Evolutionary conservation across 2,113 vertebrate species (phyloP), one percentile per base, ranked within the genome.

Genomic region (Mesembrinibis cayennensis): DNA sequence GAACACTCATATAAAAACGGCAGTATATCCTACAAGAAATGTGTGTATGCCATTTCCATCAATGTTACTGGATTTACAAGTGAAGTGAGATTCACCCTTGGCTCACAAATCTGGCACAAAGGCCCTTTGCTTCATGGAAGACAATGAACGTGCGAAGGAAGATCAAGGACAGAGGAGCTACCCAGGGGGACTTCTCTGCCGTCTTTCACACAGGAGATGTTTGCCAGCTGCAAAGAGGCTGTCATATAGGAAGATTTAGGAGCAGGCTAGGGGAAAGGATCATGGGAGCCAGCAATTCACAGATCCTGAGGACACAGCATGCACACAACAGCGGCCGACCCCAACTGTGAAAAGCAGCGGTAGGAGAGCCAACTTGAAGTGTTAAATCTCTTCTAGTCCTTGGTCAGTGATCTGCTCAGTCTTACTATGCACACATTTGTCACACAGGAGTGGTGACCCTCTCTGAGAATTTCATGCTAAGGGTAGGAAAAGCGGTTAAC

Each of bases 341-440:
- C 44, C 59, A 74, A 0, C 32, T 2, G 6, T 11, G 16, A 67
- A 63, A 49, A 84, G 78, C 27, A 49, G 69, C 0, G 0, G 7
- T 14, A 7, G 38, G 32, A 93, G 16, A 67, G n/a, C 11, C 61
- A 63, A 5, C 38, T 6, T 23, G 6, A 82, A 47, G n/a, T 3
- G 22, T 53, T 63, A 17, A 13, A 65, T 40, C 56, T 91, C 52
- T 72, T 70, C 62, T 14, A 74, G 50, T 10, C 62, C 34, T 32
- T 36, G 32, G 53, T 45, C 53, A 42, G 30, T 14, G 76, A 50
- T 53, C 42, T 83, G 59, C 63, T 70, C 42, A 26, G 55, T 59
- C 42, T 17, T 36, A 38, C 47, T 11, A 16, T 6, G 62, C 69
- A 67, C 9, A n/a, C 4, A 11, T 65, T 25, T 40, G 17, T 45